phyloP scores from a whole-genome alignment of 2,888 invertebrate species.

The Dysmachus trigonus region DNA sequence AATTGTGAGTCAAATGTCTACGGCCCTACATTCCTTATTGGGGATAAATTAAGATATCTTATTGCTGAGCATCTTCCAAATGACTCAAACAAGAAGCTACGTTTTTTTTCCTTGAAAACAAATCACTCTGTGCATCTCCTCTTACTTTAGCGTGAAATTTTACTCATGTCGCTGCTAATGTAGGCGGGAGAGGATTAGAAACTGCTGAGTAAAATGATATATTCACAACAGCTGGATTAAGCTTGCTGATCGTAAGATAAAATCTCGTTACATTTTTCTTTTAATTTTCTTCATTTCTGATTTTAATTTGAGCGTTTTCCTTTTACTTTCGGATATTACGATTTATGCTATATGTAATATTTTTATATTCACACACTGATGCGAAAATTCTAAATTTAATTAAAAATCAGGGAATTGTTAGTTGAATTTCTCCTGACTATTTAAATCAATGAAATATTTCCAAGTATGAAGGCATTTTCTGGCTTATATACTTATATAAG shows the following conservation, averaged over 20 bases:
- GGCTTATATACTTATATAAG: neutral
- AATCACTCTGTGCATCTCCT: neutral
- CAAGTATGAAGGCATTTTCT: neutral
- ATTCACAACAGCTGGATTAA: conserved; percentile 38
- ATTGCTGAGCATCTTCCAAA: neutral
- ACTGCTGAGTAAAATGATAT: conserved; percentile 38
- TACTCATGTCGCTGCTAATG: conserved; percentile 7
- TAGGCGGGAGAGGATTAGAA: conserved; percentile 33
- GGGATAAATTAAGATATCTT: neutral
- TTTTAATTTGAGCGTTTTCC: neutral
- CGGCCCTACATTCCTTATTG: neutral
- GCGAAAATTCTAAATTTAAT: neutral
- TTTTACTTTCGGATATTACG: neutral
- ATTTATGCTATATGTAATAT: neutral
- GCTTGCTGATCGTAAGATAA: conserved; percentile 13
- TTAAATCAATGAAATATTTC: too few relatives aligned
- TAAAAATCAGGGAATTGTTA: neutral
- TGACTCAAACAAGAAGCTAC: neutral
- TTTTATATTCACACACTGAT: neutral
- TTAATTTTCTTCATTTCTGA: neutral
- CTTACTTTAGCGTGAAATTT: conserved; percentile 26
- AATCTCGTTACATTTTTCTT: neutral
- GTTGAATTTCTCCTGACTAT: neutral
- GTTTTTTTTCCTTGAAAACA: neutral
- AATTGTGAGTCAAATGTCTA: neutral